Evolutionary conservation across 2,113 vertebrate genomes (phyloP).

Genomic region (Lepidothrix coronata): DNA sequence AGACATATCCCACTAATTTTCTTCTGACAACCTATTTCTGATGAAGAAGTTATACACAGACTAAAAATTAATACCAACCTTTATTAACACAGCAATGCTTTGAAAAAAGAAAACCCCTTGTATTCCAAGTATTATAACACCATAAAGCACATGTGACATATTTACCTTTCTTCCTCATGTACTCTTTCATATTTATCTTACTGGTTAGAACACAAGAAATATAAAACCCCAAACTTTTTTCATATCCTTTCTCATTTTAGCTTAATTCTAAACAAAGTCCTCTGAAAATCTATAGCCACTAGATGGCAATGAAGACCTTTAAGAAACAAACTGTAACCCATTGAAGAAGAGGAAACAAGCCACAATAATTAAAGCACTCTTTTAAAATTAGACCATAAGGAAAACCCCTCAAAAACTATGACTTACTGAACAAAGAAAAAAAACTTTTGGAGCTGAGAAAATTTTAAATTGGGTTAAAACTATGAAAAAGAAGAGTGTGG

Average conservation of each 20-base stretch:
- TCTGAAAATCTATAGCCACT: not conserved
- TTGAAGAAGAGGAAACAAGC: not conserved
- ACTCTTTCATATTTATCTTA: not conserved
- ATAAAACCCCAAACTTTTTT: not conserved
- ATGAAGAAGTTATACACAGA: not conserved
- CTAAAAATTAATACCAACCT: not conserved
- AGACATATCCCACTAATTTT: not conserved
- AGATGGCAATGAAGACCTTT: slow-evolving; percentile 34
- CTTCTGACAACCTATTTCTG: not conserved
- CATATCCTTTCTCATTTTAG: not conserved
- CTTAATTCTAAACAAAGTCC: not conserved
- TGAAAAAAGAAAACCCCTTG: not conserved
- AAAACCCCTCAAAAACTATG: not conserved
- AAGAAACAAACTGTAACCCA: not conserved
- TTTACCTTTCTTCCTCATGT: not conserved
- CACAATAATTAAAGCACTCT: not conserved
- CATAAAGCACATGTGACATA: not conserved
- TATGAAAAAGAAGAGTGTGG: not conserved
- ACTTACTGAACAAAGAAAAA: not conserved
- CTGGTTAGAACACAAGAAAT: not conserved
- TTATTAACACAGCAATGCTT: not conserved
- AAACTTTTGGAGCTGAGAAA: not conserved
- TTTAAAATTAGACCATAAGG: not conserved
- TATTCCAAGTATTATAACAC: not conserved
- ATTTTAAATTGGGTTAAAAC: not conserved